Percentiles rank a stretch among this genome's conserved stretches.
phyloP scores from a whole-genome alignment of 2,797 vertebrate species.

The Sebastes diaconus region DNA sequence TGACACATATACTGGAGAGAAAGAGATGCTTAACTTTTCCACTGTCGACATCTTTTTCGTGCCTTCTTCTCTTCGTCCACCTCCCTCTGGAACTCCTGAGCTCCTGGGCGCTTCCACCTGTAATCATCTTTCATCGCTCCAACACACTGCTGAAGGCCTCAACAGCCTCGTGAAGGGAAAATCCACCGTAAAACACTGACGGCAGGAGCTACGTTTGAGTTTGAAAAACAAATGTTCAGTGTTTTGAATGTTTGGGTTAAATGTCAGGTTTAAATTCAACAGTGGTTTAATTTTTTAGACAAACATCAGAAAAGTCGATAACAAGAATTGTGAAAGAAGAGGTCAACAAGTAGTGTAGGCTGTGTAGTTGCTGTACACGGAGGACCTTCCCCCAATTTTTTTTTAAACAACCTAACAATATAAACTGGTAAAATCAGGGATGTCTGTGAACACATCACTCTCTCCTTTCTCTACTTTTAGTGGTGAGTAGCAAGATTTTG shows the following conservation, averaged over 20 bases:
- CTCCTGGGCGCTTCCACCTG: constrained; percentile 16
- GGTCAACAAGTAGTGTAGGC: not conserved
- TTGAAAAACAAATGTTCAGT: not conserved
- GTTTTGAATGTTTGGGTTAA: not conserved
- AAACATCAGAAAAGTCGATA: not conserved
- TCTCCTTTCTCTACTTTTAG: too few relatives aligned
- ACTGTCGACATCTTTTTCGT: constrained; percentile 35
- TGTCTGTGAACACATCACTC: too few relatives aligned
- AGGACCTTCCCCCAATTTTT: not conserved
- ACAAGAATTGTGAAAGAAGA: not conserved
- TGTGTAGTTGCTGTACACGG: too few relatives aligned
- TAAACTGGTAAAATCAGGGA: not conserved
- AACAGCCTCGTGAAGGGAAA: not conserved
- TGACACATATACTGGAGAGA: constrained; percentile 57
- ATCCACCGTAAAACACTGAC: not conserved
- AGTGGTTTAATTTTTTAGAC: not conserved
- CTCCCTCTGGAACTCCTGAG: not conserved
- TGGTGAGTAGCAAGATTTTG: too few relatives aligned
- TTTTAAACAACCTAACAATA: not conserved
- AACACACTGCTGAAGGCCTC: constrained; percentile 1
- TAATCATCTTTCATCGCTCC: constrained; percentile 33
- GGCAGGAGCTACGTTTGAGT: not conserved
- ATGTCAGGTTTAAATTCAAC: not conserved
- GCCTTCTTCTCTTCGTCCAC: constrained; percentile 2
- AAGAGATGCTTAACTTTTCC: constrained; percentile 64